These are phyloP conservation scores for Scatophagus argus DNA, from an alignment of 2,113 vertebrate species.

Conservation along the genomic window DNA sequence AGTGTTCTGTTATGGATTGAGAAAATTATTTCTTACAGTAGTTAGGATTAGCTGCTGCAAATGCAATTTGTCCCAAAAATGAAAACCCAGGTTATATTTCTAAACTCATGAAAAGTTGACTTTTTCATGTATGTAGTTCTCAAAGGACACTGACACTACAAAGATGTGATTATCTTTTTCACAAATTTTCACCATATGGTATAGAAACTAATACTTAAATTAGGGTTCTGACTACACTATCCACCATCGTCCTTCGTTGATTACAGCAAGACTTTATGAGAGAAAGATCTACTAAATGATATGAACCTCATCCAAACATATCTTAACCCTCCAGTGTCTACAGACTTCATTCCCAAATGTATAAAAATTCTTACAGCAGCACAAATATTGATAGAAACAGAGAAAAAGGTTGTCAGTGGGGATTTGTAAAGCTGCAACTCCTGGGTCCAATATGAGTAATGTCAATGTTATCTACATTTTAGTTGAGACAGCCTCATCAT, in stretches of 20 bases:
- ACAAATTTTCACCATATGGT: too few species aligned
- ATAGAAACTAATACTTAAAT: too few species aligned
- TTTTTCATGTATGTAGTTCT: too few species aligned
- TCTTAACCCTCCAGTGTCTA: background rate
- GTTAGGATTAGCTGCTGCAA: too few species aligned
- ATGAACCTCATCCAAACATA: background rate
- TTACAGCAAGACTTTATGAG: background rate
- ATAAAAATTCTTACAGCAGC: background rate
- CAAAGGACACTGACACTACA: background rate
- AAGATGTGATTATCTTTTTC: background rate
- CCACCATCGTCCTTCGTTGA: too few species aligned
- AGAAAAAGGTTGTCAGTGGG: slow-evolving; percentile 28
- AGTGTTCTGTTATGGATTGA: too few species aligned
- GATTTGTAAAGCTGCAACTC: slow-evolving; percentile 50
- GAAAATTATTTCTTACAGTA: too few species aligned
- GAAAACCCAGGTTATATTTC: too few species aligned
- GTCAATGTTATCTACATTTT: slow-evolving; percentile 66
- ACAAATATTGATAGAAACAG: background rate
- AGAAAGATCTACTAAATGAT: background rate
- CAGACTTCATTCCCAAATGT: background rate
- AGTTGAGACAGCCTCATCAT: slow-evolving; percentile 44
- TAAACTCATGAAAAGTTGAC: background rate
- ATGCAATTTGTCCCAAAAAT: too few species aligned
- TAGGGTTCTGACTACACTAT: background rate
- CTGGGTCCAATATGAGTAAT: slow-evolving; percentile 44